Conservation (phyloP, 2,797 vertebrate genomes). For the Enteromius unitaeniatus region DNA sequence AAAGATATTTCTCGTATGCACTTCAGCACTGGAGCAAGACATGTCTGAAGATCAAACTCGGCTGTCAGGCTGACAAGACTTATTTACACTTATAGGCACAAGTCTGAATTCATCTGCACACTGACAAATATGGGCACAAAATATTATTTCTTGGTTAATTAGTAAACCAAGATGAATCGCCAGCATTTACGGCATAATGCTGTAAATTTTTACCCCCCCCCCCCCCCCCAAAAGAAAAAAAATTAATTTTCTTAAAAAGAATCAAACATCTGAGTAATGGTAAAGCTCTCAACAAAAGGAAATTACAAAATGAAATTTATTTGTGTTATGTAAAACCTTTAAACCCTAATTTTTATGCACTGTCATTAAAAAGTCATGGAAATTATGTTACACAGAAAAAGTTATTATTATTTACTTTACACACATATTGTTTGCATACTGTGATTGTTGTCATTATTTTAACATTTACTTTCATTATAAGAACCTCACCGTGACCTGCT, state of each 20-base stretch:
- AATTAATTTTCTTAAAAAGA: background rate
- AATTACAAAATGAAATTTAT: background rate
- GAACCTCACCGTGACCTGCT: background rate
- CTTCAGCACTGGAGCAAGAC: slow-evolving; percentile 16
- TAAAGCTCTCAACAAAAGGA: too few relatives aligned
- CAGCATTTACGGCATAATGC: background rate
- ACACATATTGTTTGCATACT: background rate
- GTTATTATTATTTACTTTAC: background rate
- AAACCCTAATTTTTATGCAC: background rate
- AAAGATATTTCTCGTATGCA: slow-evolving; percentile 43
- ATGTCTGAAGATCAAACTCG: slow-evolving; percentile 27
- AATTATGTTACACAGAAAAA: background rate
- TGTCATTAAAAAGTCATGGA: background rate
- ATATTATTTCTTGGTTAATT: background rate
- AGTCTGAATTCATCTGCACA: background rate
- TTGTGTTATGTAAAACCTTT: background rate
- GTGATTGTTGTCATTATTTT: background rate
- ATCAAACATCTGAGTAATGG: background rate
- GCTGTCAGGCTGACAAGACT: background rate
- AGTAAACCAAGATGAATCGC: background rate
- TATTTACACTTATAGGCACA: background rate
- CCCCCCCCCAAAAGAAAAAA: background rate
- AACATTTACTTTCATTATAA: background rate
- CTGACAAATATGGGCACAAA: background rate
- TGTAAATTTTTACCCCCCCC: too few relatives aligned